Base-by-base conservation (phyloP, 53 echinoderm and acorn worm species). In the Echinometra lucunter region DNA sequence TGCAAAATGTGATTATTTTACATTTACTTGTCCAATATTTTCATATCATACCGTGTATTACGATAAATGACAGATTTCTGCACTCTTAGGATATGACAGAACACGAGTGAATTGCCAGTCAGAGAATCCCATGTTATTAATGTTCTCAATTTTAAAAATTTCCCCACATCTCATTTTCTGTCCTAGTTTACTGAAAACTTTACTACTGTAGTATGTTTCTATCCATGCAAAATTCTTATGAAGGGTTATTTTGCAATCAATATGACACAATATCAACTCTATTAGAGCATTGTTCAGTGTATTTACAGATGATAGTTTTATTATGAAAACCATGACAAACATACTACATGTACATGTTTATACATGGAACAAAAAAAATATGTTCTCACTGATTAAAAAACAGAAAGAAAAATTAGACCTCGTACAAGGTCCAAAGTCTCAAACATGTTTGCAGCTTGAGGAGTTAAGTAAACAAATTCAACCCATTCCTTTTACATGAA, bases 311-410 rank as follows among this genome's bases (percentile, higher is more conserved):
- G 28, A 27, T 47, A 45, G 85, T 85, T 85, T 85, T 85, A 85
- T 85, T 85, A n/a, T n/a, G 49, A 85, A 85, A 85, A 78, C 53
- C 28, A 85, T 12, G 47, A 85, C 47, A n/a, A n/a, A n/a, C n/a
- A 8, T 85, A n/a, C 53, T 85, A 85, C n/a, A n/a, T n/a, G n/a
- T n/a, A n/a, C n/a, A n/a, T n/a, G n/a, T n/a, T n/a, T 85, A 28
- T 85, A 85, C 85, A 85, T n/a, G 85, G 49, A 85, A 49, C 49
- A 45, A 28, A 44, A n/a, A 45, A 28, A 13, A 13, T 13, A 49
- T 49, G 47, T 49, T 85, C 85, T 83, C 85, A 83, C 2, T 85
- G 85, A 85, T 85, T 85, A 1, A 6, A 63, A 81, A 49, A 49
- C n/a, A 25, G 47, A 47, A 10, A 85, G 19, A 40, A 78, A 37